Evolutionary conservation across 2,888 invertebrate species (phyloP).

Genomic region (Lagria hirta): DNA sequence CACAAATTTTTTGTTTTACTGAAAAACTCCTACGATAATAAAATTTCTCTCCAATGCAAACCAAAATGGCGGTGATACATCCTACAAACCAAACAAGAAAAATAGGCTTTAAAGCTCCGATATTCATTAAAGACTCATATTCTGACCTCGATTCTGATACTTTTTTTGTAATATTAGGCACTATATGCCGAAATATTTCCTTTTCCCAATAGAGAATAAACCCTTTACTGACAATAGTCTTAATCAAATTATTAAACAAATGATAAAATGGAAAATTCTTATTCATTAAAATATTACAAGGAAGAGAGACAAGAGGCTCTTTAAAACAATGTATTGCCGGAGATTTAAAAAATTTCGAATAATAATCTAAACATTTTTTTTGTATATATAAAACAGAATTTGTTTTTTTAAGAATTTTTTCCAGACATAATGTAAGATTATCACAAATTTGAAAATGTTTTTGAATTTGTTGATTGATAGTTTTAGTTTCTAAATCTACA

Average conservation of each 20-base stretch:
- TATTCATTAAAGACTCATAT: not conserved
- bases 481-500: too few relatives aligned
- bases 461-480: too few relatives aligned
- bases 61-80: not conserved
- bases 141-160: not conserved
- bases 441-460: too few relatives aligned
- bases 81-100: not conserved
- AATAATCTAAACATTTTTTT: too few relatives aligned
- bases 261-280: conserved; percentile 7
- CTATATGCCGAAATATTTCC: not conserved
- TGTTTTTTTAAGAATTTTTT: too few relatives aligned
- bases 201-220: conserved; percentile 8
- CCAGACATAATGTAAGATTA: too few relatives aligned
- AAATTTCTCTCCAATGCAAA: not conserved
- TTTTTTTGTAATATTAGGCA: not conserved
- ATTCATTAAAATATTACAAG: conserved; percentile 7
- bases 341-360: too few relatives aligned
- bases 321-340: conserved; percentile 15
- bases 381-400: too few relatives aligned
- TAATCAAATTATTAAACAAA: conserved; percentile 6
- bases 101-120: not conserved
- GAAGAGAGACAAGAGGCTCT: conserved; percentile 1
- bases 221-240: conserved; percentile 6
- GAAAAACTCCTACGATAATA: too few relatives aligned
- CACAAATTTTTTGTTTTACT: too few relatives aligned